These are phyloP conservation scores for Mirza zaza DNA, from an alignment of 2,113 vertebrate genomes.

Conservation along the genomic window DNA sequence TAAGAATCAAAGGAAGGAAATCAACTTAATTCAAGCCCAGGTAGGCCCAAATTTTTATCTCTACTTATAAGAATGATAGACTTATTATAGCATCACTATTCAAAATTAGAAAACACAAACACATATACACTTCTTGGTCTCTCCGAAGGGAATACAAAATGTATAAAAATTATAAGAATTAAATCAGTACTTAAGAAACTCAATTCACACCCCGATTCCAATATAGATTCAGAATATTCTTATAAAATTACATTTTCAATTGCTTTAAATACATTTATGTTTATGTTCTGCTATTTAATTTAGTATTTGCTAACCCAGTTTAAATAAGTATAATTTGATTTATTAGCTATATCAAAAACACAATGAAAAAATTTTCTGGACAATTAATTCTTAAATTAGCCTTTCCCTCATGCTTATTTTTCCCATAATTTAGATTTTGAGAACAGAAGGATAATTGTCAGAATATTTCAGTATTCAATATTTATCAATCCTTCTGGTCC, in stretches of 20 bases:
- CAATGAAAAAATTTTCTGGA: constrained; percentile 38
- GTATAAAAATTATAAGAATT: background rate
- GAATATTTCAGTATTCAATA: background rate
- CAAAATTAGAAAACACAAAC: background rate
- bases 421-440: constrained; percentile 29
- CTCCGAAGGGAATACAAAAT: background rate
- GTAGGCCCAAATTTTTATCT: background rate
- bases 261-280: background rate
- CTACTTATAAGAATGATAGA: background rate
- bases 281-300: background rate
- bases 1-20: background rate
- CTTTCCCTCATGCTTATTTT: background rate
- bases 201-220: background rate
- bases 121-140: background rate
- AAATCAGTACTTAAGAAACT: background rate
- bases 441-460: constrained; percentile 19
- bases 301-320: background rate
- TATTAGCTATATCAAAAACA: constrained; percentile 29
- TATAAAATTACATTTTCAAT: background rate
- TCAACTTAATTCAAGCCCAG: background rate
- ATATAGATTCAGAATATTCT: background rate
- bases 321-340: constrained; percentile 52
- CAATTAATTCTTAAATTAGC: constrained; percentile 45
- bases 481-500: background rate
- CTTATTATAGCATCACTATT: background rate